phyloP scores from a whole-genome alignment of 2,797 vertebrate genomes.

The Podargus strigoides region DNA sequence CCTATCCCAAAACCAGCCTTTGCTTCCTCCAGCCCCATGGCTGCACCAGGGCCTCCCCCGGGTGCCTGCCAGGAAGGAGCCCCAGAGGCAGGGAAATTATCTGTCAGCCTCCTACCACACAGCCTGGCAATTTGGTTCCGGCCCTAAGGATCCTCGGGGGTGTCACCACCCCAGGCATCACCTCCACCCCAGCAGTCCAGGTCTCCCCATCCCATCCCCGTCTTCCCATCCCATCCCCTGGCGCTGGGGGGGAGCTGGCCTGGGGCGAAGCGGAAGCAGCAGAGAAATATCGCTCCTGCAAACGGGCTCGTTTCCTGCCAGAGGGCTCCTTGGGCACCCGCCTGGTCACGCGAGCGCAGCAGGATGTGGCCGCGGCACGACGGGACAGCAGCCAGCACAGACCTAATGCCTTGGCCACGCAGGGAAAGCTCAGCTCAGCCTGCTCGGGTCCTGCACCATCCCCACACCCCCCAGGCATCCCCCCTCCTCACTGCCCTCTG shows the following conservation, averaged over 20 bases:
- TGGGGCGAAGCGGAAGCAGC: neutral
- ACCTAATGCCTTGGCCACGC: neutral
- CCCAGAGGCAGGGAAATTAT: neutral
- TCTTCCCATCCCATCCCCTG: neutral
- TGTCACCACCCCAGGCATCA: neutral
- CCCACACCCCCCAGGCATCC: neutral
- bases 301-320: neutral
- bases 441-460: rapidly evolving
- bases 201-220: too few species aligned
- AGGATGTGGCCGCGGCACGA: neutral
- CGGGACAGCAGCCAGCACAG: neutral
- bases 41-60: neutral
- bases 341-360: rapidly evolving
- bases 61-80: neutral
- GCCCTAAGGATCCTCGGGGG: neutral
- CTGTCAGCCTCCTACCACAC: neutral
- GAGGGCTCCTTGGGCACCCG: neutral
- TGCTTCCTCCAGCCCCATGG: neutral
- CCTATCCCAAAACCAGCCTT: neutral
- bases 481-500: neutral
- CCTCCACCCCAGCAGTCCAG: neutral
- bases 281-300: neutral
- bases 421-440: neutral
- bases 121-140: neutral
- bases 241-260: neutral